Evolutionary conservation across 2,113 vertebrate genomes (phyloP), one percentile per base, ranked within the genome.

Genomic region (Agelaius phoeniceus): DNA sequence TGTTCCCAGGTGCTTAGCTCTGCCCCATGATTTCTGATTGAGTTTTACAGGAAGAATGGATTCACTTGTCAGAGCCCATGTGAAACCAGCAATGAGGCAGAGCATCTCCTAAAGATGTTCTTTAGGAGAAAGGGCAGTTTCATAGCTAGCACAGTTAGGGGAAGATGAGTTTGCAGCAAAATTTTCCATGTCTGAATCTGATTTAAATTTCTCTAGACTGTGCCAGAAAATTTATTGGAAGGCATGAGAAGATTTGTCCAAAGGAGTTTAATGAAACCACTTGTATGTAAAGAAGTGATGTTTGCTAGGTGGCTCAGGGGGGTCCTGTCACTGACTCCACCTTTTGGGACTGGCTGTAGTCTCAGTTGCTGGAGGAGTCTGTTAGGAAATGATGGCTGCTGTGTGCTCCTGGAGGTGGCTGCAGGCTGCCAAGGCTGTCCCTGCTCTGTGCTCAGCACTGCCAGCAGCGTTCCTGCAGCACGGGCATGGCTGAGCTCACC

Each of bases 381-480:
- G 0, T 72, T 82, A 39, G 78, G 87, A 61, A 73, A 48, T 62
- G 66, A 52, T 69, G 63, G 2, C 6, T 71, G 33, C 4, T 67
- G 35, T 43, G 66, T 41, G 62, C n/a, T 89, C 24, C 81, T 68
- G 84, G 68, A 75, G 87, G 69, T 79, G 86, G n/a, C 52, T 82
- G 83, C 49, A 5, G 1, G 1, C 67, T 65, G 91, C 79, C 54
- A 26, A 6, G 79, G 63, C 83, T 18, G 75, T 77, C 78, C 66
- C 59, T 76, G 86, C 71, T 9, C 72, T 80, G 75, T 52, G 77
- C 44, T 82, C 52, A 8, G 74, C 35, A 1, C 37, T 78, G 58
- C 1, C 0, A 51, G 85, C 24, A 71, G 66, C 0, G 1, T 77
- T 43, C 4, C 77, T 6, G 0, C 84, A 48, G 39, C 28, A 2